Conservation (phyloP, 2,113 vertebrate genomes). For the Fulmarus glacialis region DNA sequence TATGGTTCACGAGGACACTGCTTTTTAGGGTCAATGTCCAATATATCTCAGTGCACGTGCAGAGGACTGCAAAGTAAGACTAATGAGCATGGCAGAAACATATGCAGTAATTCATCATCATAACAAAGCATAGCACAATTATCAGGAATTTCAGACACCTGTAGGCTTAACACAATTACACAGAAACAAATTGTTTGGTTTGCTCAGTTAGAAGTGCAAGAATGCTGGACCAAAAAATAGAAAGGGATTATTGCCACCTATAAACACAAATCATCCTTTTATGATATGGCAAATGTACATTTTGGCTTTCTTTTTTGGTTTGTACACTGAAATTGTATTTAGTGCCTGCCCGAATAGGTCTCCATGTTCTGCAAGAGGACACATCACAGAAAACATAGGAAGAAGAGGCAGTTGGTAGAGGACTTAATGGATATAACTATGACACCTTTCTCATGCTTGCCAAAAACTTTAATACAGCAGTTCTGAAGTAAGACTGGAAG, state of each 20-base stretch:
- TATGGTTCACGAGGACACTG: background rate
- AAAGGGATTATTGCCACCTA: background rate
- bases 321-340: background rate
- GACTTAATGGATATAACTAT: background rate
- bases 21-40: background rate
- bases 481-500: background rate
- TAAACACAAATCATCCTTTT: background rate
- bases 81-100: conserved; percentile 40
- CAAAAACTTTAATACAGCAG: background rate
- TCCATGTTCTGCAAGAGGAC: background rate
- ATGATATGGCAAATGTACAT: background rate
- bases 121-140: conserved; percentile 43
- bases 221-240: background rate
- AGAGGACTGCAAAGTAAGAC: background rate
- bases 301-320: background rate
- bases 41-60: background rate
- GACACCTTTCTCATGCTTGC: background rate
- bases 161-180: conserved; percentile 31
- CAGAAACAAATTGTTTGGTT: conserved; percentile 18
- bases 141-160: conserved; percentile 40
- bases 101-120: conserved; percentile 46
- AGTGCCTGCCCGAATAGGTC: background rate
- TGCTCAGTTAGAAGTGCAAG: background rate
- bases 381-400: background rate
- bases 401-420: background rate